These are phyloP conservation scores for Penelope pileata DNA, from an alignment of 2,113 vertebrate species.

Conservation along the genomic window DNA sequence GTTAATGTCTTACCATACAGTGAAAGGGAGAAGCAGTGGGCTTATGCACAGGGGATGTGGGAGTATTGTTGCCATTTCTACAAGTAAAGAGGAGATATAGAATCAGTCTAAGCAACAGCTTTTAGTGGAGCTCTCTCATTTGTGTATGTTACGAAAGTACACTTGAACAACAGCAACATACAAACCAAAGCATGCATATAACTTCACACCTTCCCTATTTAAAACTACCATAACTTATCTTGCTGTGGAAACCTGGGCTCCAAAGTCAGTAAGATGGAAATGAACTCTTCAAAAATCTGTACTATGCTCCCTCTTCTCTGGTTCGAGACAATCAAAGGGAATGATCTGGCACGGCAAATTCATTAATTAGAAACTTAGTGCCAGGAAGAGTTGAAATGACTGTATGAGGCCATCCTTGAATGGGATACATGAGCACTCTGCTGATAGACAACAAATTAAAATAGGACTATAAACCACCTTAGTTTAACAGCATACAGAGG, in stretches of 20 bases:
- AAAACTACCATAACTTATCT: not conserved
- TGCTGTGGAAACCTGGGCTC: not conserved
- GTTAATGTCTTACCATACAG: not conserved
- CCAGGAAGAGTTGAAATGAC: not conserved
- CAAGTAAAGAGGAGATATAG: not conserved
- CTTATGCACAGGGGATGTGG: accelerated
- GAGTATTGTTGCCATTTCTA: not conserved
- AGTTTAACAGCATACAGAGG: not conserved
- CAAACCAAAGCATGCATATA: not conserved
- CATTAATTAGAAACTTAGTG: not conserved
- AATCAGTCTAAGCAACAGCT: not conserved
- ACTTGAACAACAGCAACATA: not conserved
- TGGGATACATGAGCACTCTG: not conserved
- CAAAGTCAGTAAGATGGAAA: not conserved
- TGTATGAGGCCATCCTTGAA: not conserved
- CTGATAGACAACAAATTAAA: not conserved
- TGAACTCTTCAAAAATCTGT: not conserved
- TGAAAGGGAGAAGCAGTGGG: not conserved
- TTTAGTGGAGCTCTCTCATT: not conserved
- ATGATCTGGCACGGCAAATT: not conserved
- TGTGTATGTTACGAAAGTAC: not conserved
- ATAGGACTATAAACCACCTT: not conserved
- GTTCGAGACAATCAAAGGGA: not conserved
- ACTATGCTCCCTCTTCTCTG: not conserved
- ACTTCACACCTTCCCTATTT: not conserved